Evolutionary conservation across 92 coral and sea anemone genomes (phyloP), one percentile per base, ranked within the genome.

Genomic region (Phenganax marumi): DNA sequence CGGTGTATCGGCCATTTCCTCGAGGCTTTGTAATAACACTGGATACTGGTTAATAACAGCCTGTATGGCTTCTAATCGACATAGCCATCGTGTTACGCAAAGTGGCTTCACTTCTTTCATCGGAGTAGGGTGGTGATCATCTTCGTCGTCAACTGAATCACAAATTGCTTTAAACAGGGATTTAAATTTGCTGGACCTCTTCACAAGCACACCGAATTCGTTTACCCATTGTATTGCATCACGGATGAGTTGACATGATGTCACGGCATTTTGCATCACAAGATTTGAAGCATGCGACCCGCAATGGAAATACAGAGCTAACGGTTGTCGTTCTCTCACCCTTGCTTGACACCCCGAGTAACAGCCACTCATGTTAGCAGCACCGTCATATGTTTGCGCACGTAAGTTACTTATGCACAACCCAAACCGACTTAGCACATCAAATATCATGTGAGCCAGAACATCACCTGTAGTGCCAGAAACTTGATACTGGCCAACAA

Each of bases 21-120:
- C 79, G 19, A 73, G 24, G 52, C 79, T 73, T 73, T 73, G 79
- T 12, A 73, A 62, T 17, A 73, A 11, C 5, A 16, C 79, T 4
- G 79, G 61, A 47, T 73, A 73, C 80, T 75, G 65, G 33, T 54
- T 50, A 19, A 54, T 19, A 19, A 50, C 80, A 52, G 80, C 52
- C 80, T 75, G 64, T 75, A 75, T 75, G 64, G 80, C 80, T 75
- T 43, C 80, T 54, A 75, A 50, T 75, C 80, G 19, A 50, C 80
- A 75, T 75, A 75, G 54, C 80, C 80, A 75, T 65, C 80, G 19
- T 14, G 80, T 75, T 43, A 65, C 80, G 54, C 80, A 75, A 75
- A 75, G 80, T 14, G 80, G 80, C 80, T 75, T 75, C 47, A 75
- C 33, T 21, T 43, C 80, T 52, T 43, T 75, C n/a, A n/a, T n/a